phyloP scores from a whole-genome alignment of 2,113 vertebrate genomes.

The Upupa epops region DNA sequence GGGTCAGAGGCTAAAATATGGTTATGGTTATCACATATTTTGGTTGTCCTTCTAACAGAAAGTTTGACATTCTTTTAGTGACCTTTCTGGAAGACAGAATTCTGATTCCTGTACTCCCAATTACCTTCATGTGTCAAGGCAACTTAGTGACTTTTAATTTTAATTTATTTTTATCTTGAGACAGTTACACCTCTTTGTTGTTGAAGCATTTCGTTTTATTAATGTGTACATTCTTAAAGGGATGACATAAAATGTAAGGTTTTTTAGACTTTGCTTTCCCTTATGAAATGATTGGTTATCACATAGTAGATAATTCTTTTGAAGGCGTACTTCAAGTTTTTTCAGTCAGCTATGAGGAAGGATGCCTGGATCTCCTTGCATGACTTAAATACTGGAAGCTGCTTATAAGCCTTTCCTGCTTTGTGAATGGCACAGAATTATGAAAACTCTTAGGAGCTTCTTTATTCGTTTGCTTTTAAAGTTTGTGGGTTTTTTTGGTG shows the following conservation, averaged over 20 bases:
- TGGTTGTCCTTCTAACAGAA: slow-evolving; percentile 65
- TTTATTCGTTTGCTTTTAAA: slow-evolving; percentile 11
- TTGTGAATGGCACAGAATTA: background rate
- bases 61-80: slow-evolving; percentile 69
- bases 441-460: slow-evolving; percentile 9
- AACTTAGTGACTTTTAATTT: slow-evolving; percentile 34
- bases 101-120: slow-evolving; percentile 44
- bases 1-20: slow-evolving; percentile 71
- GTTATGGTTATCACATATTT: slow-evolving; percentile 71
- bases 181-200: background rate
- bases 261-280: slow-evolving; percentile 7
- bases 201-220: slow-evolving; percentile 42
- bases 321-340: background rate
- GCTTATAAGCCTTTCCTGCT: background rate
- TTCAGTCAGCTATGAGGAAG: background rate
- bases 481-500: background rate
- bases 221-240: slow-evolving; percentile 6
- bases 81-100: slow-evolving; percentile 58
- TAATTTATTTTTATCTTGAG: background rate
- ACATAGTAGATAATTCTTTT: slow-evolving; percentile 33
- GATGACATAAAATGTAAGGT: slow-evolving; percentile 9
- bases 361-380: background rate
- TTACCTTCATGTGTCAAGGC: slow-evolving; percentile 57
- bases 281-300: background rate
- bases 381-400: background rate